Percentiles rank a stretch among this genome's conserved stretches.
Conservation (phyloP, 92 coral and sea anemone genomes). For the Desmophyllum pertusum region DNA sequence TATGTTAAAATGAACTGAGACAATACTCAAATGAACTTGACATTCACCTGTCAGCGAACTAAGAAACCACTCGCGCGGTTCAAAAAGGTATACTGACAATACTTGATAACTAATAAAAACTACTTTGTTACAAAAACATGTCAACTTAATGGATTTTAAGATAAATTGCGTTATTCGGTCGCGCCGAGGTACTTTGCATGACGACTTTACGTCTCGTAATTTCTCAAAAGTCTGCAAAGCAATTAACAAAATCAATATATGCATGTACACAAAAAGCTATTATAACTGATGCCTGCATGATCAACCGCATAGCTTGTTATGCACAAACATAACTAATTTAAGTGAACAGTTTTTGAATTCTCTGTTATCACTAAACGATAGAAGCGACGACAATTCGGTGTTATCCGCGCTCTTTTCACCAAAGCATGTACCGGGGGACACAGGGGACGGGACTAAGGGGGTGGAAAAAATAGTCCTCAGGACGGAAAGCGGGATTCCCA, state of each 20-base stretch:
- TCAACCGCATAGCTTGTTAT: too few species aligned
- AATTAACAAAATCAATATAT: neutral
- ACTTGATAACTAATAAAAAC: neutral
- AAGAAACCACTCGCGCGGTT: neutral
- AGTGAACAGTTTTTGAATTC: too few species aligned
- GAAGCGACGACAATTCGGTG: too few species aligned
- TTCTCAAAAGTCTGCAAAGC: neutral
- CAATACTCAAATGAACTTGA: neutral
- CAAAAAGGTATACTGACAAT: neutral
- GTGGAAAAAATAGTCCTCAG: too few species aligned
- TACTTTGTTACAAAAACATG: neutral
- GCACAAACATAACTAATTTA: too few species aligned
- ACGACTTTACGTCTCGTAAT: neutral
- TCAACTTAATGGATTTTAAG: neutral
- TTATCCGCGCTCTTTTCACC: too few species aligned
- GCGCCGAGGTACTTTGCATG: neutral
- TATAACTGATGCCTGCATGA: neutral
- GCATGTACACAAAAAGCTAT: neutral
- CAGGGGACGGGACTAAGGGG: too few species aligned
- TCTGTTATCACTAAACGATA: too few species aligned
- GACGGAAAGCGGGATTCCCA: too few species aligned
- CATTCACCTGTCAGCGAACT: neutral
- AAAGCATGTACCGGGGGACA: too few species aligned
- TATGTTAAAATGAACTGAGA: neutral
- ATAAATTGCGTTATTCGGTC: neutral